These are phyloP conservation scores for Leptobrachium leishanense DNA, from an alignment of 2,113 vertebrate genomes.

Conservation along the genomic window DNA sequence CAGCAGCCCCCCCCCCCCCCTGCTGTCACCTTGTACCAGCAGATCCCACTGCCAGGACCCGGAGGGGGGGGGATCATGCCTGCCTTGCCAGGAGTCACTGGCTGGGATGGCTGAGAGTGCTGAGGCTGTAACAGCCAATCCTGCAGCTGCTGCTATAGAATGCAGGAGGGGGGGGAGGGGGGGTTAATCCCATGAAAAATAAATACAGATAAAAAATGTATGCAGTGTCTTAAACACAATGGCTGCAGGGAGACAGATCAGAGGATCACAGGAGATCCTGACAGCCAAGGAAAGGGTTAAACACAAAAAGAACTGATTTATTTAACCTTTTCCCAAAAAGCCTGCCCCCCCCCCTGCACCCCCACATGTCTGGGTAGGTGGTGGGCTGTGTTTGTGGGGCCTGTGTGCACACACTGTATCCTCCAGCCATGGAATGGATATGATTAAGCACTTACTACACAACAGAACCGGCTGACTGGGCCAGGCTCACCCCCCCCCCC, in stretches of 20 bases:
- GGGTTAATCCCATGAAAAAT: neutral
- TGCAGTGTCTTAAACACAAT: neutral
- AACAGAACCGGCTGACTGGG: too few relatives aligned
- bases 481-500: too few relatives aligned
- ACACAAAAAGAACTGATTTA: neutral
- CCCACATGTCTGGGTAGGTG: neutral
- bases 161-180: neutral
- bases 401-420: too few relatives aligned
- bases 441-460: too few relatives aligned
- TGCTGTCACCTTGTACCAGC: neutral
- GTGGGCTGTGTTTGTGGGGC: too few relatives aligned
- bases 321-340: neutral
- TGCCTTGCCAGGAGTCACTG: too few relatives aligned
- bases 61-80: too few relatives aligned
- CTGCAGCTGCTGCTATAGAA: neutral
- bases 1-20: neutral
- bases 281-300: neutral
- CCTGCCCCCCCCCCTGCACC: neutral
- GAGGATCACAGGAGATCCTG: neutral
- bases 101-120: too few relatives aligned
- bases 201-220: neutral
- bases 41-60: too few relatives aligned
- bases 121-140: neutral
- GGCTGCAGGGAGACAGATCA: neutral
- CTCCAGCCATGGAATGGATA: too few relatives aligned